Base-by-base conservation (phyloP, 2,113 vertebrate species). In the Thomomys bottae region DNA sequence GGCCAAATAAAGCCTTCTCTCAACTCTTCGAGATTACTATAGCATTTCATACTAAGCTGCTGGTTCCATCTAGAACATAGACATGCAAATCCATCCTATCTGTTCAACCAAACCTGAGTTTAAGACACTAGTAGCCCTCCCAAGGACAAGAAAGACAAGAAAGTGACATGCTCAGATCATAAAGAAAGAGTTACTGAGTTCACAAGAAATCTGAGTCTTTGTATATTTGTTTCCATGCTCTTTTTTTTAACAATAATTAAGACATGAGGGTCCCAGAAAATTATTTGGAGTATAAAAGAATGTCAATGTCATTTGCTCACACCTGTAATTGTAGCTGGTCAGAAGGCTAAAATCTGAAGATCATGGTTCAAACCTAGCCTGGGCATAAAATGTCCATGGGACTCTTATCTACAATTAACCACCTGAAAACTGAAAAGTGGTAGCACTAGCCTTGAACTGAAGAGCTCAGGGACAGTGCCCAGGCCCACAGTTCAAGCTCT, bases 71-170 rank as follows among this genome's bases (percentile, higher is more conserved):
- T 45, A 45, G 45, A 45, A 11, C 45, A 45, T 11, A 8, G 6
- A 45, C 6, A 11, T 45, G 45, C 6, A 45, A 45, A 45, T 8
- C 45, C 45, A 45, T 45, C 45, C 11, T 90, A 67, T 84, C 49
- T 84, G 61, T 61, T 82, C 20, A 12, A 64, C 63, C 86, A 14
- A 40, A 87, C 70, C 89, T 79, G 70, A 84, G 71, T 24, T 80
- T 32, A 40, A 71, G 36, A 32, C 38, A 40, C 30, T n/a, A 15
- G 21, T 49, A 63, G 15, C 40, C 14, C 42, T 75, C 87, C n/a
- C 84, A 89, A 66, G 86, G 88, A 76, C 84, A 89, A 66, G 89
- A 90, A 76, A 78, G 0, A 45, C 71, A 67, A 75, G 84, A 73
- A 70, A n/a, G 26, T 61, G 21, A 57, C 67, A 68, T 36, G 7